Evolutionary conservation across 2,113 vertebrate species (phyloP), one percentile per base, ranked within the genome.

Genomic region (Pelmatolapia mariae): DNA sequence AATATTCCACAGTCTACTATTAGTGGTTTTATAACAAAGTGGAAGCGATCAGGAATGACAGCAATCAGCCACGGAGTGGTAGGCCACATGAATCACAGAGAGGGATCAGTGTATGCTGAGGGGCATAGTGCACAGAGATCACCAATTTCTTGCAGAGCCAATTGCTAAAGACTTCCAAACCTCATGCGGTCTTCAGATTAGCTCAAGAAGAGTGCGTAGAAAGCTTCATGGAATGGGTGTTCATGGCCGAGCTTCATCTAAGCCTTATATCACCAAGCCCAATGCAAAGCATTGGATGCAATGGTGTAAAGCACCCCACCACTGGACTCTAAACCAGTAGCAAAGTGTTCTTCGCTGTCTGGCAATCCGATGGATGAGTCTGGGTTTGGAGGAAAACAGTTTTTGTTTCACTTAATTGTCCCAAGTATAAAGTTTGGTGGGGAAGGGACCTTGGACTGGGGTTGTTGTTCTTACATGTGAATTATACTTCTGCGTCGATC

Each of bases 231-330:
- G 4, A 66, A 38, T 66, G 19, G 6, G 1, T 66, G 33, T n/a
- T 66, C 18, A 66, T 66, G 33, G 18, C 31, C 2, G 0, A 36
- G 10, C 10, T 13, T 18, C 18, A 66, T 66, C 18, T n/a, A n/a
- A 66, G 0, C 18, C 10, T 66, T 8, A 38, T 3, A 66, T 66
- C 33, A 66, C 6, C 10, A 13, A 38, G 61, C 0, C 33, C 33
- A n/a, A 0, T 1, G 6, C 0, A 66, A 66, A 38, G 61, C 3
- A 13, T 1, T 7, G 4, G 1, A 66, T 66, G 33, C 10, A 33
- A 5, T 66, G 33, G 33, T 66, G 61, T 66, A 3, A 66, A 0
- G 0, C 31, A 38, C 3, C 10, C 61, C 61, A 66, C 4, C 18
- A 38, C 4, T 66, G 61, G 31, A 66, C 18, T 38, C 61, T 66